Evolutionary conservation across 2,797 vertebrate species (phyloP).

Genomic region (Rhynchotus rufescens): DNA sequence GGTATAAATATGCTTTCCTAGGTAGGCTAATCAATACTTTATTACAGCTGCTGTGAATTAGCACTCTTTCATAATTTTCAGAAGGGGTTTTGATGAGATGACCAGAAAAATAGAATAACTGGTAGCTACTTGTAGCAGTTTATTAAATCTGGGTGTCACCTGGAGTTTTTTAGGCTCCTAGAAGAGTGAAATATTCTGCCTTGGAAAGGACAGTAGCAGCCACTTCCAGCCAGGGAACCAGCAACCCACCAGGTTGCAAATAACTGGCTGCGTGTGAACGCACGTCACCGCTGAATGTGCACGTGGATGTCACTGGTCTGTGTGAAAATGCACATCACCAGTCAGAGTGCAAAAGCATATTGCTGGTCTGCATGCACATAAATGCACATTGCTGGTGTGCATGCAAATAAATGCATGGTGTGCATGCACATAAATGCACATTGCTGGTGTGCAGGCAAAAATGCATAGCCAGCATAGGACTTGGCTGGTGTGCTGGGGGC

Average conservation of each 20-base stretch:
- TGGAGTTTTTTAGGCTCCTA: neutral
- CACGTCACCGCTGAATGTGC: too few relatives aligned
- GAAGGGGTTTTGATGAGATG: neutral
- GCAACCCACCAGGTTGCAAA: neutral
- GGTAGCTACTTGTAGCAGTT: neutral
- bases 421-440: too few relatives aligned
- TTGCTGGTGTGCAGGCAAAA: neutral
- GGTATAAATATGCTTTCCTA: neutral
- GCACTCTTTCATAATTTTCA: neutral
- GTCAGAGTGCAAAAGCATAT: neutral
- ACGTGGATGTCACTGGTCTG: too few relatives aligned
- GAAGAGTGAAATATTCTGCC: neutral
- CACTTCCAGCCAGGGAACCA: neutral
- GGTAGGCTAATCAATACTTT: neutral
- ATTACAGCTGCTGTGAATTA: neutral
- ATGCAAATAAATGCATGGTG: too few relatives aligned
- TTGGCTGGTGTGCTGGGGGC: neutral
- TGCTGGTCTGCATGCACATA: too few relatives aligned
- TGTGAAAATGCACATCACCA: neutral
- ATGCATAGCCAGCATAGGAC: neutral
- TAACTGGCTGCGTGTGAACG: rapidly evolving
- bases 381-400: too few relatives aligned
- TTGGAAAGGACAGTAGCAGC: neutral
- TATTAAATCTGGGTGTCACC: neutral
- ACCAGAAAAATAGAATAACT: neutral